A percentile compares a stretch with the other conserved stretches of the same genome.
Evolutionary conservation across 2,888 invertebrate genomes (phyloP).

Genomic region (Watsonalla cultraria): DNA sequence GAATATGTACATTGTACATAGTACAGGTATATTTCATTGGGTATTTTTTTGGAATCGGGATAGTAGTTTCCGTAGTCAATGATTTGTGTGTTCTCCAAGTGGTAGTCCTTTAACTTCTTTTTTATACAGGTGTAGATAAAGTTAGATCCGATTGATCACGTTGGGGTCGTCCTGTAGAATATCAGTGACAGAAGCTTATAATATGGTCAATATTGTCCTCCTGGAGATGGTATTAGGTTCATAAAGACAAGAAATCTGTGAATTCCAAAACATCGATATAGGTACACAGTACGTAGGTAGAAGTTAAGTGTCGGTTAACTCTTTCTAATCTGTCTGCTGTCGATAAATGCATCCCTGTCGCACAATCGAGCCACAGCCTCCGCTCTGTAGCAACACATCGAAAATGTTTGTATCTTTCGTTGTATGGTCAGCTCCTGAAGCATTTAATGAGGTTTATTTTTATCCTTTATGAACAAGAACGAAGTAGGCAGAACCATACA

Average conservation of each 20-base stretch:
- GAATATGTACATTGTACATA: background rate
- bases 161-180: too few relatives aligned
- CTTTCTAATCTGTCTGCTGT: constrained; percentile 29
- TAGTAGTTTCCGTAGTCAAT: too few relatives aligned
- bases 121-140: too few relatives aligned
- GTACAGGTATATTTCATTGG: too few relatives aligned
- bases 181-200: too few relatives aligned
- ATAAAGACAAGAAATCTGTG: constrained; percentile 27
- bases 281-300: constrained; percentile 9
- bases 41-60: too few relatives aligned
- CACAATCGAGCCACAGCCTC: constrained; percentile 43
- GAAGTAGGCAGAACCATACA: background rate
- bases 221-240: constrained; percentile 4
- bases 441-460: background rate
- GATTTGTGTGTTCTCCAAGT: too few relatives aligned
- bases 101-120: too few relatives aligned
- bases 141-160: too few relatives aligned
- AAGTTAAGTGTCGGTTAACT: constrained; percentile 20
- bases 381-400: constrained; percentile 44
- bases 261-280: constrained; percentile 30
- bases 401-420: constrained; percentile 32
- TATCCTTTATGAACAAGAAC: background rate
- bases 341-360: constrained; percentile 39
- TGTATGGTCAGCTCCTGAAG: background rate
- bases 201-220: background rate